Base-by-base conservation (phyloP, 1,140 invertebrate species). In the Drosophila funebris region DNA sequence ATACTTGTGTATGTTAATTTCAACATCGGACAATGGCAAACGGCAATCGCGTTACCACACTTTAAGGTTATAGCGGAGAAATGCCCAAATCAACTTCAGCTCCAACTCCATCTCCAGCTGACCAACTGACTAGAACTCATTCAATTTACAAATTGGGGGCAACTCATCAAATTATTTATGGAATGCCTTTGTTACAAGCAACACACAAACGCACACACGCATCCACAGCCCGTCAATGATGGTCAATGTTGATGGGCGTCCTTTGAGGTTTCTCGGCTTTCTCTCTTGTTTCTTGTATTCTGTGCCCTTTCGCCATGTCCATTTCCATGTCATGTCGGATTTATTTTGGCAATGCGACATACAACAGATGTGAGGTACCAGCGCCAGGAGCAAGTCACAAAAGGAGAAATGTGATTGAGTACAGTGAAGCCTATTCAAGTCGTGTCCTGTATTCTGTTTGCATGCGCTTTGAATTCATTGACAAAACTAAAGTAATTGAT, bases 81-180 rank as follows among this genome's bases (percentile, higher is more conserved):
- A 77, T 73, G 48, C 33, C 56, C 69, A 76, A 41, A 62, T 73
- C 54, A 73, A 46, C 52, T 36, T 20, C 14, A 53, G 58, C 50
- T 43, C 27, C n/a, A n/a, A n/a, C n/a, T n/a, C n/a, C 31, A 60
- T 8, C 50, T 14, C 16, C 53, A 53, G 53, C 63, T 73, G 63
- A 33, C 48, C 74, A 82, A 88, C 82, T 87, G 75, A 82, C 71
- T 83, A 87, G 71, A 88, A 88, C 82, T 58, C 54, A 67, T 50
- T 50, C 61, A 68, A 68, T 29, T 31, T 29, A 52, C 48, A 71
- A 75, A 88, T 73, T 82, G 78, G 77, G 82, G 69, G 46, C 74
- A 66, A 31, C 33, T 66, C 53, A 88, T 85, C 75, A 78, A 87
- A 88, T 88, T 68, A 82, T 87, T 87, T 73, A 82, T 88, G 74